Evolutionary conservation across 2,113 vertebrate genomes (phyloP).

Genomic region (Campylomormyrus numenius): DNA sequence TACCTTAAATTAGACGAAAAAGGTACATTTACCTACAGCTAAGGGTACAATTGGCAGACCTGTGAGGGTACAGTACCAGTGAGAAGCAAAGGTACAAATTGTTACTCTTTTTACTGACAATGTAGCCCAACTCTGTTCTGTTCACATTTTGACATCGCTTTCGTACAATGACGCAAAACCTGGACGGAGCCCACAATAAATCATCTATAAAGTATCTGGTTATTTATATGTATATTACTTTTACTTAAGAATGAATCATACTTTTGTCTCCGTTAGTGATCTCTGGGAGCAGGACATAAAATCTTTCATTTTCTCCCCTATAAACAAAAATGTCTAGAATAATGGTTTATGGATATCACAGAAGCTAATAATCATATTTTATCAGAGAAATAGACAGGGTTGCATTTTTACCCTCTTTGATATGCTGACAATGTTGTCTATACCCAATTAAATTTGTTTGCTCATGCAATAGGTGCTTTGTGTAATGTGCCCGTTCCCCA

Average conservation of each 20-base stretch:
- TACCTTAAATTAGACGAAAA: not conserved
- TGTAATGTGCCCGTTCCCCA: slow-evolving; percentile 8
- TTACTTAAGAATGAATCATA: not conserved
- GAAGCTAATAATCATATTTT: slow-evolving; percentile 17
- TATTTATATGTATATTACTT: not conserved
- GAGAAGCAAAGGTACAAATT: not conserved
- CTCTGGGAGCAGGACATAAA: not conserved
- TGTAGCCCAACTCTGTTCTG: not conserved
- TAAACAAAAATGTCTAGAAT: not conserved
- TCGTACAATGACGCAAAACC: not conserved
- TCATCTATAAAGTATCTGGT: not conserved
- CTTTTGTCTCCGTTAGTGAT: not conserved
- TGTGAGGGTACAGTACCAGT: not conserved
- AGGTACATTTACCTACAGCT: not conserved
- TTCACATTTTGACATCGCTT: not conserved
- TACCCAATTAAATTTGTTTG: slow-evolving; percentile 26
- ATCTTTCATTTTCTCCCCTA: not conserved
- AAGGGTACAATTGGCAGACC: not conserved
- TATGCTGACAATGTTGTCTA: slow-evolving; percentile 23
- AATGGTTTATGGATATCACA: not conserved
- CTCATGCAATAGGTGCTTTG: slow-evolving; percentile 22
- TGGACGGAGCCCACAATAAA: not conserved
- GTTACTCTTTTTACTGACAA: not conserved
- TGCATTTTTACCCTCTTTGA: slow-evolving; percentile 19
- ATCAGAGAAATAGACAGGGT: not conserved